Conservation (phyloP, 1,140 invertebrate genomes). For the Heliconius hermathena region DNA sequence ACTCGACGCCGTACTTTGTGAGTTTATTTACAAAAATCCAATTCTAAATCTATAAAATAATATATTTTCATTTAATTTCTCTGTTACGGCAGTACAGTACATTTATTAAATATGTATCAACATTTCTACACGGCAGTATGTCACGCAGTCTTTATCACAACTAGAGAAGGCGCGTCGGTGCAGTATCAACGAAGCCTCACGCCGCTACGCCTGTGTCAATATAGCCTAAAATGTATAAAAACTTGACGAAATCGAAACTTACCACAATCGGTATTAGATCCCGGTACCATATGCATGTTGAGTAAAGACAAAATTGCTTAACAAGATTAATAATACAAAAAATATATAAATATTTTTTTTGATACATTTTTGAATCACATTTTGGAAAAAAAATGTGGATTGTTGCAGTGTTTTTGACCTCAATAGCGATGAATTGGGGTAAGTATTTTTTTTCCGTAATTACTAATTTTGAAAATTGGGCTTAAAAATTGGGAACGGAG, state of each 20-base stretch:
- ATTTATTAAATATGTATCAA: neutral
- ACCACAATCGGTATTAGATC: constrained; percentile 32
- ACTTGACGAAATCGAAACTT: constrained; percentile 8
- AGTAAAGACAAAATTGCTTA: neutral
- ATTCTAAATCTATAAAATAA: too few species aligned
- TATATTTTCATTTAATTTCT: too few species aligned
- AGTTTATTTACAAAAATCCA: too few species aligned
- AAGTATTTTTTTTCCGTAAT: constrained; percentile 8
- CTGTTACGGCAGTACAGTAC: neutral
- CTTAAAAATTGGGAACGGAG: neutral
- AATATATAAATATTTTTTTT: neutral
- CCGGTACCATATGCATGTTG: neutral
- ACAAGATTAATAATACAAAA: neutral
- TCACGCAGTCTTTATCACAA: constrained; percentile 27
- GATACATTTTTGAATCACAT: neutral
- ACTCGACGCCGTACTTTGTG: neutral
- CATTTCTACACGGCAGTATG: constrained; percentile 5
- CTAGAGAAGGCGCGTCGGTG: constrained; percentile 32
- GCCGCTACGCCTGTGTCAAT: constrained; percentile 13
- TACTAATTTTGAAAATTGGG: neutral
- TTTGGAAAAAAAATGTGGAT: constrained; percentile 25
- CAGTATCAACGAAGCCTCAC: constrained; percentile 18
- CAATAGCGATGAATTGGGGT: constrained; percentile 24
- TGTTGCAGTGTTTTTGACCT: constrained; percentile 23
- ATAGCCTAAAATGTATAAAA: constrained; percentile 38